A percentile compares a stretch with the other conserved stretches of the same genome.
Evolutionary conservation across 2,888 invertebrate species (phyloP).

Genomic region (Chrysina gloriosa): DNA sequence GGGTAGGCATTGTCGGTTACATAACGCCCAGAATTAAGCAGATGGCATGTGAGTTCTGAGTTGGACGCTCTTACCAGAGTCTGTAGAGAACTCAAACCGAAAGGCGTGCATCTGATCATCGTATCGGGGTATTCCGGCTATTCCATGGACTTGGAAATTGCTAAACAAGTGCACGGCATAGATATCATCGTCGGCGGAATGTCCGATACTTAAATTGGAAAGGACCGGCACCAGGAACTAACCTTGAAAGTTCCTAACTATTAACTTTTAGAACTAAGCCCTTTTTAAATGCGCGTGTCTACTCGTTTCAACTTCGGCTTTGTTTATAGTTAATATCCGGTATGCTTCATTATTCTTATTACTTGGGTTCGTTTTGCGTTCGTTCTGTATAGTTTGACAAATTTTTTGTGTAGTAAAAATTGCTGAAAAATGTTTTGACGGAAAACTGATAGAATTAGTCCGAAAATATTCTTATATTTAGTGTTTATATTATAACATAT

Average conservation of each 20-base stretch:
- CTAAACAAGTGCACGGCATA: conserved; percentile 57
- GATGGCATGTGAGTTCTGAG: not conserved
- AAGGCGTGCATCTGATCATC: conserved; percentile 68
- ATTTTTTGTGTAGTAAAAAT: no score
- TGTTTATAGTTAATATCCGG: no score
- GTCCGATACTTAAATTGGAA: conserved; percentile 89
- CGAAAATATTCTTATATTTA: no score
- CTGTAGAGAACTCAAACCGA: not conserved
- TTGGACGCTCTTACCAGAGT: not conserved
- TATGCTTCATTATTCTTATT: no score
- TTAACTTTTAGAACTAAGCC: conserved; percentile 71
- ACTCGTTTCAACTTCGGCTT: no score
- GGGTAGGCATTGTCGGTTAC: conserved; percentile 88
- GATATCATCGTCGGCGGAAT: conserved; percentile 92
- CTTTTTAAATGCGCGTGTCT: not conserved
- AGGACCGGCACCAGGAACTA: conserved; percentile 75
- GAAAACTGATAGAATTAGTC: no score
- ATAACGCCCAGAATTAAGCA: conserved; percentile 70
- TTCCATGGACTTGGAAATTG: not conserved
- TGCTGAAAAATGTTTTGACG: no score
- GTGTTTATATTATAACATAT: no score
- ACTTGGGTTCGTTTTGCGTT: no score
- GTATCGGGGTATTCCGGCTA: conserved; percentile 87
- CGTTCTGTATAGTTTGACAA: no score
- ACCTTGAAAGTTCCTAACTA: conserved; percentile 84